Percentiles rank a stretch among this genome's conserved stretches.
phyloP scores from a whole-genome alignment of 2,113 vertebrate genomes.

The Calidris pugnax region DNA sequence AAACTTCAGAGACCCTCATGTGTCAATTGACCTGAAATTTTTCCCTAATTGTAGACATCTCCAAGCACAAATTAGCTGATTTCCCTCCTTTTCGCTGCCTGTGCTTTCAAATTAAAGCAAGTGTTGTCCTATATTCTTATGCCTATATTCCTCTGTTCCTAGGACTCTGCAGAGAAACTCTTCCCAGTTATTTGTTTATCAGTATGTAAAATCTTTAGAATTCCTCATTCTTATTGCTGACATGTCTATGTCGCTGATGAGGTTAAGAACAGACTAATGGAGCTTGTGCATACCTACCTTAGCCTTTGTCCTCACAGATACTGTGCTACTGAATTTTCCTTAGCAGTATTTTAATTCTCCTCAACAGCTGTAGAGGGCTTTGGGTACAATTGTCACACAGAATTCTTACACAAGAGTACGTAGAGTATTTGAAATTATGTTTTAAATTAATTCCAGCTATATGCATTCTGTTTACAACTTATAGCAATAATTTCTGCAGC shows the following conservation, averaged over 20 bases:
- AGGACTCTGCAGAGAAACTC: not conserved
- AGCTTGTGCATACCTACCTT: not conserved
- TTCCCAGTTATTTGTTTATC: not conserved
- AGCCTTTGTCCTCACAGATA: not conserved
- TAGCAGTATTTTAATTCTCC: not conserved
- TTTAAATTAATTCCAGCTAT: not conserved
- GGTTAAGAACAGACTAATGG: not conserved
- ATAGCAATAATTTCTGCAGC: not conserved
- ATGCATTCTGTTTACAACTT: not conserved
- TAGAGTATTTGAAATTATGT: not conserved
- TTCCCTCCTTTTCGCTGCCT: not conserved
- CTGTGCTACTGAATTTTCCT: not conserved
- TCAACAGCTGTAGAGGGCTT: not conserved
- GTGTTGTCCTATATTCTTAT: not conserved
- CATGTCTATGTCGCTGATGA: not conserved
- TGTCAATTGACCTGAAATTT: not conserved
- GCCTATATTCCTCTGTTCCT: not conserved
- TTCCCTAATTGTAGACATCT: not conserved
- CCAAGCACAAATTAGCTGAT: not conserved
- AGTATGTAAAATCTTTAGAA: not conserved
- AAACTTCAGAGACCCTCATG: not conserved
- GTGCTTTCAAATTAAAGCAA: not conserved
- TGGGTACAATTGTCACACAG: not conserved
- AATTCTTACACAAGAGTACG: not conserved
- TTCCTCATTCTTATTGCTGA: not conserved